These are phyloP conservation scores for Umimayanthus kanabou DNA, from an alignment of 92 coral and sea anemone species.

Conservation along the genomic window DNA sequence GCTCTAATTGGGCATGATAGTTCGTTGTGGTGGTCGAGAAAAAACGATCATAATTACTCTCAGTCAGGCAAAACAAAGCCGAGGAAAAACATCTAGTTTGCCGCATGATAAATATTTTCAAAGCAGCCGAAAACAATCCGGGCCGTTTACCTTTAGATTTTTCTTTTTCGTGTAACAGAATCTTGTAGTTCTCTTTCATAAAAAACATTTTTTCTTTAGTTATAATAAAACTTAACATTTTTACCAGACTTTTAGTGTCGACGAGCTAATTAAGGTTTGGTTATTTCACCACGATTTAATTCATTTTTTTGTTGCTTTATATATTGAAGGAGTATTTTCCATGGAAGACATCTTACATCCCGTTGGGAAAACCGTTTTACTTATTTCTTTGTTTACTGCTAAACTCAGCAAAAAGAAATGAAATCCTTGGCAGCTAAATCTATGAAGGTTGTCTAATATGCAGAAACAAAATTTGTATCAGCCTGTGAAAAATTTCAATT, in stretches of 20 bases:
- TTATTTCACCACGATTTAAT: neutral
- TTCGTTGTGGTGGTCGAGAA: conserved; percentile 24
- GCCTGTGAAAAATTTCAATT: neutral
- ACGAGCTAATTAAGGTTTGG: neutral
- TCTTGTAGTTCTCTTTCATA: neutral
- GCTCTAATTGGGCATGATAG: conserved; percentile 9
- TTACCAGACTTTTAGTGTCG: neutral
- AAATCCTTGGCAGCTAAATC: neutral
- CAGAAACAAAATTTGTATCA: neutral
- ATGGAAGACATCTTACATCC: neutral
- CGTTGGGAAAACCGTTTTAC: neutral
- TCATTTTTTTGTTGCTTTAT: neutral
- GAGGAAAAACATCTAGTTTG: neutral
- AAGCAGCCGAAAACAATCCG: neutral
- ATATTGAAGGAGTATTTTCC: neutral
- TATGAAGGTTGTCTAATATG: neutral
- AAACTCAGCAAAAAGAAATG: neutral
- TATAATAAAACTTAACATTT: too few relatives aligned
- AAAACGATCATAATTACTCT: neutral
- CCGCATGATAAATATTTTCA: neutral
- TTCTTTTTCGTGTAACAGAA: too few relatives aligned
- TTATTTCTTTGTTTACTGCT: neutral
- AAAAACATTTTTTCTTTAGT: too few relatives aligned
- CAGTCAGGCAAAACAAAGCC: neutral
- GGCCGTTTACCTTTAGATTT: neutral